These are phyloP conservation scores for Elmis aenea DNA, from an alignment of 2,888 invertebrate species.

Conservation along the genomic window DNA sequence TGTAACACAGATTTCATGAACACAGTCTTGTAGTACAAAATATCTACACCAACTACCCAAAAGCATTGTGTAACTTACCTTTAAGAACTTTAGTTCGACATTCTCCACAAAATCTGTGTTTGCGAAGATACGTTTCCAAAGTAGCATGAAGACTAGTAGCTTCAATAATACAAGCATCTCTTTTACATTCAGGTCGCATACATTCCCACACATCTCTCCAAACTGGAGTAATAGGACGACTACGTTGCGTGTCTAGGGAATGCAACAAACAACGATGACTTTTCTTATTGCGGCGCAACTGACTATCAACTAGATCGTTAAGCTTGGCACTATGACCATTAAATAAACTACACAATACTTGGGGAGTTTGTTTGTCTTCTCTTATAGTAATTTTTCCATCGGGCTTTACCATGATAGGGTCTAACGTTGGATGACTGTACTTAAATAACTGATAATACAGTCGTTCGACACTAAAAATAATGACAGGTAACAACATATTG, in stretches of 20 bases:
- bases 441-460: conserved; percentile 80
- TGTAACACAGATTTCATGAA: no score
- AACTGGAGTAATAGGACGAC: conserved; percentile 64
- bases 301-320: conserved; percentile 72
- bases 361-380: conserved; percentile 75
- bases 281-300: conserved; percentile 79
- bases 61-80: no score
- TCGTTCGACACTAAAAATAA: conserved; percentile 74
- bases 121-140: conserved; percentile 82
- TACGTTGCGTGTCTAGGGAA: conserved; percentile 81
- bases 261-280: conserved; percentile 85
- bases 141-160: conserved; percentile 79
- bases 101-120: conserved; percentile 91
- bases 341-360: conserved; percentile 71
- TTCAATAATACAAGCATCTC: conserved; percentile 84
- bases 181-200: conserved; percentile 73
- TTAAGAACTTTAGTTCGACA: conserved; percentile 83
- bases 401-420: conserved; percentile 74
- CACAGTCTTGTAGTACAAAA: no score
- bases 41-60: no score
- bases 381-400: conserved; percentile 74
- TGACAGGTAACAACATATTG: no score
- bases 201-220: conserved; percentile 84
- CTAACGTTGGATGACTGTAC: conserved; percentile 80
- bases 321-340: conserved; percentile 60